phyloP scores from a whole-genome alignment of 2,113 vertebrate genomes.

The Clarias batrachus region DNA sequence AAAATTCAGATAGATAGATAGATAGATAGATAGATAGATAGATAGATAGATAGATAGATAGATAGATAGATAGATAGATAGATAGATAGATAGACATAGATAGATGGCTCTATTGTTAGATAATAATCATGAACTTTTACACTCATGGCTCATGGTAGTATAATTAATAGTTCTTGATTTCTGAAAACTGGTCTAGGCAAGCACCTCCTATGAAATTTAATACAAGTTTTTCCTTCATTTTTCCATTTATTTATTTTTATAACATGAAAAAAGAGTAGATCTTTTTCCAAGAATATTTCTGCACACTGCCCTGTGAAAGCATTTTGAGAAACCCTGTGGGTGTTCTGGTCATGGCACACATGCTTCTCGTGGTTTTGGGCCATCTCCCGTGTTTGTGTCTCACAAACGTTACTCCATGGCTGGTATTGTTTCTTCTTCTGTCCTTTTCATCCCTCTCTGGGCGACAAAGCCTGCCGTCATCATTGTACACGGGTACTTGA shows the following conservation, averaged over 20 bases:
- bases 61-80: no score
- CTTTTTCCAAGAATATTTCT: slow-evolving; percentile 40
- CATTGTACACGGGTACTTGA: slow-evolving; percentile 59
- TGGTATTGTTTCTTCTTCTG: slow-evolving; percentile 63
- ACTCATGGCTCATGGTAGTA: neutral
- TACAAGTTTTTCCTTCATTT: neutral
- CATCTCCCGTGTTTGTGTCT: slow-evolving; percentile 71
- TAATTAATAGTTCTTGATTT: neutral
- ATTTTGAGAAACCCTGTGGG: slow-evolving; percentile 68
- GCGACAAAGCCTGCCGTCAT: slow-evolving; percentile 70
- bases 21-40: no score
- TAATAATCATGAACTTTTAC: neutral
- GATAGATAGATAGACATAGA: no score
- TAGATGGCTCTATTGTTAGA: neutral
- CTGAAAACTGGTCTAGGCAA: neutral
- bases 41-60: no score
- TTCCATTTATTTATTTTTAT: neutral
- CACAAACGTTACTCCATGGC: slow-evolving; percentile 66
- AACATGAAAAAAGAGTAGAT: slow-evolving; percentile 50
- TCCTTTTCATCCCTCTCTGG: slow-evolving; percentile 53
- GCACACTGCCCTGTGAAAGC: slow-evolving; percentile 29
- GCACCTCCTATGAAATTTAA: no score
- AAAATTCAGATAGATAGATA: no score
- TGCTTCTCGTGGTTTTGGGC: slow-evolving; percentile 68
- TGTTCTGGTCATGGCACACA: slow-evolving; percentile 63